Conservation (phyloP, 2,113 vertebrate genomes). For the Coryphaenoides rupestris region DNA sequence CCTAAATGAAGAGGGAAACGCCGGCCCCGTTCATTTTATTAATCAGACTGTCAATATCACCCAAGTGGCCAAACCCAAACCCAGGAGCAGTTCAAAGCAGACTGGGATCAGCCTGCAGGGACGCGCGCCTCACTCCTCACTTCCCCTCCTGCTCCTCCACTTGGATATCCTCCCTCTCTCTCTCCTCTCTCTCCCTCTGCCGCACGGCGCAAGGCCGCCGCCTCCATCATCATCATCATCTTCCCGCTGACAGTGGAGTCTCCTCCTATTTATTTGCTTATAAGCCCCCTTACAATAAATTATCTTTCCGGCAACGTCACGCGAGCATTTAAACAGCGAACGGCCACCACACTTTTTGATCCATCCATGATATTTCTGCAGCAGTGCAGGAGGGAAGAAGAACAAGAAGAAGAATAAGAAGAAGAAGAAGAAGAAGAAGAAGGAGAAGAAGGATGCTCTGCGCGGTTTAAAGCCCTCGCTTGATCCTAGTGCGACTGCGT, state of each 20-base stretch:
- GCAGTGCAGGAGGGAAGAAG: conserved; percentile 82
- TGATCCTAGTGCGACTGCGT: conserved; percentile 78
- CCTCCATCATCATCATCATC: conserved; percentile 99
- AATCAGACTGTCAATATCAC: conserved; percentile 99
- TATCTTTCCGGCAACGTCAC: conserved; percentile 98
- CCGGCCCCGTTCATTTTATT: conserved; percentile 97
- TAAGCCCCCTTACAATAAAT: conserved; percentile 99
- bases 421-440: too few species aligned
- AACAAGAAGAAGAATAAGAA: too few species aligned
- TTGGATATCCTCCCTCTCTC: conserved; percentile 96
- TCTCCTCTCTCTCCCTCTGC: too few species aligned
- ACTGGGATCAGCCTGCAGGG: conserved; percentile 87
- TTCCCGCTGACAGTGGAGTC: conserved; percentile 98
- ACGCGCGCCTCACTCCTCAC: conserved; percentile 85
- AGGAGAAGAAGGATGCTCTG: too few species aligned
- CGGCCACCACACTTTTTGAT: conserved; percentile 86
- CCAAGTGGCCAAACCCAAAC: conserved; percentile 99
- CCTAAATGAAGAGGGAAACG: conserved; percentile 99
- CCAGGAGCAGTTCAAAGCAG: conserved; percentile 89
- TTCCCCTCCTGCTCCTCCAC: conserved; percentile 88
- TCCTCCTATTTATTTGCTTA: conserved; percentile 99
- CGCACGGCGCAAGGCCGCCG: too few species aligned
- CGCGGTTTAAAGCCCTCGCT: conserved; percentile 95
- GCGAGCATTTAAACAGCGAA: conserved; percentile 96
- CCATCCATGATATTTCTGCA: conserved; percentile 97